phyloP scores from a whole-genome alignment of 2,797 vertebrate genomes.

The Rhynchotus rufescens region DNA sequence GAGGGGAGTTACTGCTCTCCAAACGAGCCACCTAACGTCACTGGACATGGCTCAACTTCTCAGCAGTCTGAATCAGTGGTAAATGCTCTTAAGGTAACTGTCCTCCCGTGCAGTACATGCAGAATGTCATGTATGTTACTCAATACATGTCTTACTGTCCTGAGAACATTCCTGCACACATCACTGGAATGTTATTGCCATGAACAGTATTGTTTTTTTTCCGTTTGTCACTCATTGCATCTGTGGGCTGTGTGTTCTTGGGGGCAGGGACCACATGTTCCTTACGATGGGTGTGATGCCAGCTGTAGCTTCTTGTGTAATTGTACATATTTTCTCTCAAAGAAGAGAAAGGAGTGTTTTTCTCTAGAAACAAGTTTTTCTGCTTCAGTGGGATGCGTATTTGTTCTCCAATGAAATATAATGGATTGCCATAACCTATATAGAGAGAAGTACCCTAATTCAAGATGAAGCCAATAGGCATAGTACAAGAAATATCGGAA shows the following conservation, averaged over 20 bases:
- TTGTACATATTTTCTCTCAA: neutral
- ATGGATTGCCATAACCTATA: neutral
- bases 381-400: neutral
- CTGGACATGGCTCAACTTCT: constrained; percentile 82
- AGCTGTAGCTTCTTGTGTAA: neutral
- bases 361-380: neutral
- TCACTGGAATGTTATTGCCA: constrained; percentile 39
- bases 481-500: neutral
- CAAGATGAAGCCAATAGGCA: neutral
- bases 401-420: neutral
- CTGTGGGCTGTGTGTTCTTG: constrained; percentile 48
- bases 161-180: constrained; percentile 49
- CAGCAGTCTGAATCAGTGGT: constrained; percentile 84
- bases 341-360: neutral
- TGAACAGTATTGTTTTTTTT: neutral
- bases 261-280: neutral
- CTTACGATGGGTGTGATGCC: neutral
- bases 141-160: constrained; percentile 43
- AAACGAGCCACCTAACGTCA: constrained; percentile 81
- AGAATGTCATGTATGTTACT: constrained; percentile 66
- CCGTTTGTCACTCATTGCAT: constrained; percentile 66
- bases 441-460: neutral
- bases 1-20: constrained; percentile 83
- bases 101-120: constrained; percentile 56
- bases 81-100: constrained; percentile 86